phyloP scores from a whole-genome alignment of 2,113 vertebrate genomes.

The Sphyrna mokarran region DNA sequence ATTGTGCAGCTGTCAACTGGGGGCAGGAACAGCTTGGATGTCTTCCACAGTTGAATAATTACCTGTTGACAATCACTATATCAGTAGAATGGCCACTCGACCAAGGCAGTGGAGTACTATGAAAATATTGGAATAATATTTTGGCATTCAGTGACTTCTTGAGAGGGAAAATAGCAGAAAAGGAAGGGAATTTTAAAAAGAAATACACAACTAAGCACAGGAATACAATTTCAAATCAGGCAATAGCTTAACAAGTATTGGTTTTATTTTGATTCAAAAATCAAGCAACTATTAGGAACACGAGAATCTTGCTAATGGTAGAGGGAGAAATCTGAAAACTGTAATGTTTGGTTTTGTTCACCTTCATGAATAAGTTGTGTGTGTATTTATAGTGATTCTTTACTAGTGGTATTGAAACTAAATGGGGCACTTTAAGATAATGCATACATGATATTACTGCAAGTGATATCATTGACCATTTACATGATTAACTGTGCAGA shows the following conservation, averaged over 20 bases:
- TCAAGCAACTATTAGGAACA: too few relatives aligned
- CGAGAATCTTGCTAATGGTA: background rate
- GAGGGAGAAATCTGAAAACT: background rate
- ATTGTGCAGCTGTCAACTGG: background rate
- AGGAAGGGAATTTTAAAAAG: background rate
- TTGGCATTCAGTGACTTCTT: background rate
- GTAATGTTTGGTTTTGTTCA: background rate
- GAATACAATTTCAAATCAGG: background rate
- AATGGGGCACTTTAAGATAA: too few relatives aligned
- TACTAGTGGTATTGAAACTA: too few relatives aligned
- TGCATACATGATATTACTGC: too few relatives aligned
- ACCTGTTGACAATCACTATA: background rate
- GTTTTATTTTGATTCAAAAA: background rate
- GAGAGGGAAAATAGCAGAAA: background rate
- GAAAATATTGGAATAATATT: background rate
- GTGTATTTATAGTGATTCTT: too few relatives aligned
- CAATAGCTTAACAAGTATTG: background rate
- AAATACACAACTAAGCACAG: background rate
- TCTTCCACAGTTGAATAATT: background rate
- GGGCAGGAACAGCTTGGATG: background rate
- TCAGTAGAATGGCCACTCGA: background rate
- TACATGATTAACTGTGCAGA: too few relatives aligned
- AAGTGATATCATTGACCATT: too few relatives aligned
- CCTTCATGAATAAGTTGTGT: background rate
- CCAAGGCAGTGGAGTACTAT: background rate